Percentiles rank a stretch among this genome's conserved stretches.
Conservation (phyloP, 2,113 vertebrate genomes). For the Ifrita kowaldi region DNA sequence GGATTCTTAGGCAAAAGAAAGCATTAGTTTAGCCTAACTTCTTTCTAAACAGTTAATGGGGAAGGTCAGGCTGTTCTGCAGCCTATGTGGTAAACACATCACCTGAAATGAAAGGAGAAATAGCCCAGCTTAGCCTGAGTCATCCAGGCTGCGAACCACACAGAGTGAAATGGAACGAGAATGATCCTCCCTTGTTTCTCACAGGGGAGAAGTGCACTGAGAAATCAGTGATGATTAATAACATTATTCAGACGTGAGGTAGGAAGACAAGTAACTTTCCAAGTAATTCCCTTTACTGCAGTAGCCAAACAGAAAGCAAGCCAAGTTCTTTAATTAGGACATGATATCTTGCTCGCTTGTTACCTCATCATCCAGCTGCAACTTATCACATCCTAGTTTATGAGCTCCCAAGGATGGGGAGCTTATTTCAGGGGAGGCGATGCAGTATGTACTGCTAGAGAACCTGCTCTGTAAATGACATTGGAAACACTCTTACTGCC, state of each 20-base stretch:
- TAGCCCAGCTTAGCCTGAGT: background rate
- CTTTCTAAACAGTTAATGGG: background rate
- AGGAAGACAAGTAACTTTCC: constrained; percentile 24
- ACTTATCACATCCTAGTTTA: background rate
- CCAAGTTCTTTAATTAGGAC: constrained; percentile 30
- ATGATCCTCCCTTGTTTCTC: background rate
- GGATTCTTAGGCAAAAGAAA: background rate
- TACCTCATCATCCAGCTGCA: constrained; percentile 52
- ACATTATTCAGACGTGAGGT: constrained; percentile 41
- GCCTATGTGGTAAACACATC: background rate
- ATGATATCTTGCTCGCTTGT: background rate
- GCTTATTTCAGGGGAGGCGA: background rate
- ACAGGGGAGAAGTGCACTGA: background rate
- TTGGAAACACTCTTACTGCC: background rate
- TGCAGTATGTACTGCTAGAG: background rate
- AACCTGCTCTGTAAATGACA: background rate
- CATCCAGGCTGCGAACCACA: background rate
- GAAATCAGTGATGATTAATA: constrained; percentile 16
- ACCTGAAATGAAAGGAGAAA: constrained; percentile 5
- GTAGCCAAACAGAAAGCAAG: constrained; percentile 32
- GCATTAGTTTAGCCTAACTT: background rate
- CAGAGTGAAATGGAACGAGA: background rate
- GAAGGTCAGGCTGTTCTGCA: background rate
- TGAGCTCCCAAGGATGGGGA: background rate
- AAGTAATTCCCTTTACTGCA: constrained; percentile 40